Evolutionary conservation across 1,140 invertebrate genomes (phyloP), one percentile per base, ranked within the genome.

Genomic region (Neoseiulus cucumeris): DNA sequence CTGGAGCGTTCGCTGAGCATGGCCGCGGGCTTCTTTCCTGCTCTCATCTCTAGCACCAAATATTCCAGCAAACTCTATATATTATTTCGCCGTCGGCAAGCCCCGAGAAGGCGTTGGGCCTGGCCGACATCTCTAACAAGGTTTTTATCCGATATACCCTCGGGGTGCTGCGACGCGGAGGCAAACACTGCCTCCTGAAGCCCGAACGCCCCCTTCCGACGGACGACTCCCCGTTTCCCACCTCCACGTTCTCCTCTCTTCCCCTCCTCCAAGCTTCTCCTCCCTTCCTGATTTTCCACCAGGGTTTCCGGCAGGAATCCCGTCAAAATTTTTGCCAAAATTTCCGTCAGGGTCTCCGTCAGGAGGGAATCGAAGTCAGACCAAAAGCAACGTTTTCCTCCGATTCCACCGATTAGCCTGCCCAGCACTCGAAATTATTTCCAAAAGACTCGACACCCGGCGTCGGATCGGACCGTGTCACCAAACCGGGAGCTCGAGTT

Each of bases 1-100:
- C 22, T 17, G 51, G 33, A 25, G 17, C 51, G 17, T 17, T 25
- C 33, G 51, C 51, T 59, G 51, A 59, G 51, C 51, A 59, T 59
- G 51, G 51, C 51, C 51, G 17, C 51, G 22, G 22, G 51, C 51
- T 20, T 25, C 51, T 59, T 33, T 25, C 25, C 25, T 59, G 51
- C 51, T 59, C 51, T 59, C 51, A 59, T 59, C 51, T 59, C 51
- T 59, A 59, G 51, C 51, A 59, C 51, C 51, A 59, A 59, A 59
- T 59, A 59, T 59, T 59, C 51, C 51, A 59, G 51, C 51, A 59
- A 59, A 59, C 51, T 59, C 51, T 59, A 59, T 59, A 59, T 59
- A 59, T 59, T 59, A 59, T 59, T 59, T 59, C 25, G 25, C 51
- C 51, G 25, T 25, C 17, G 51, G 51, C 51, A 25, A 59, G 22